phyloP scores from a whole-genome alignment of 2,888 invertebrate genomes.

The Drosophila basisetae region DNA sequence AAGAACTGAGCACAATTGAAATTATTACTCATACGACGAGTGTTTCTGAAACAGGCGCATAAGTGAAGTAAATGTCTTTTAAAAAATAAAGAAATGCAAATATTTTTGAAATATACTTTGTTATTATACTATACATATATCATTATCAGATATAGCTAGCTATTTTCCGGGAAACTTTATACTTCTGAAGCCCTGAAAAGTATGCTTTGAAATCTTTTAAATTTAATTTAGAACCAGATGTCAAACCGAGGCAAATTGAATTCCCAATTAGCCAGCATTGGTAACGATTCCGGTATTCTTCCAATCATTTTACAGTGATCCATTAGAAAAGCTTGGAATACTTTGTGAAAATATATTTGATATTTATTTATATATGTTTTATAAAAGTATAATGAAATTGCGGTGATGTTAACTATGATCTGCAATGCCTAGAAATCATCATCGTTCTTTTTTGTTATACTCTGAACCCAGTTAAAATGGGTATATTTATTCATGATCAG shows the following conservation, averaged over 20 bases:
- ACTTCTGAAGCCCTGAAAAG: neutral
- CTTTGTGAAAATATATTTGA: neutral
- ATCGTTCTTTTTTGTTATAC: neutral
- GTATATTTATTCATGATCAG: neutral
- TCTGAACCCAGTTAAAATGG: neutral
- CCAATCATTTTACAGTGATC: too few relatives aligned
- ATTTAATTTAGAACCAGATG: neutral
- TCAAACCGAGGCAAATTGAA: neutral
- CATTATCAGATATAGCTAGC: neutral
- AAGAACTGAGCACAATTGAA: conserved; percentile 16
- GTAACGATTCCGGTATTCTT: neutral
- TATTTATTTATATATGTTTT: too few relatives aligned
- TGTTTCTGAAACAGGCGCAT: conserved; percentile 2
- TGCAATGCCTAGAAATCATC: too few relatives aligned
- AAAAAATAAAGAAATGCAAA: neutral
- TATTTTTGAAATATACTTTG: neutral
- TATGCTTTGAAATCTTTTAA: neutral
- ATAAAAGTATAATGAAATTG: too few relatives aligned
- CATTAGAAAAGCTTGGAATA: neutral
- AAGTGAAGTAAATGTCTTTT: conserved; percentile 6
- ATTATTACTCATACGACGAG: neutral
- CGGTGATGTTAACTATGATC: too few relatives aligned
- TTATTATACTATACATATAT: neutral
- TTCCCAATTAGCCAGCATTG: neutral
- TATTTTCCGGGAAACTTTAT: neutral